Conservation (phyloP, 2,113 vertebrate species). For the Oplegnathus fasciatus region DNA sequence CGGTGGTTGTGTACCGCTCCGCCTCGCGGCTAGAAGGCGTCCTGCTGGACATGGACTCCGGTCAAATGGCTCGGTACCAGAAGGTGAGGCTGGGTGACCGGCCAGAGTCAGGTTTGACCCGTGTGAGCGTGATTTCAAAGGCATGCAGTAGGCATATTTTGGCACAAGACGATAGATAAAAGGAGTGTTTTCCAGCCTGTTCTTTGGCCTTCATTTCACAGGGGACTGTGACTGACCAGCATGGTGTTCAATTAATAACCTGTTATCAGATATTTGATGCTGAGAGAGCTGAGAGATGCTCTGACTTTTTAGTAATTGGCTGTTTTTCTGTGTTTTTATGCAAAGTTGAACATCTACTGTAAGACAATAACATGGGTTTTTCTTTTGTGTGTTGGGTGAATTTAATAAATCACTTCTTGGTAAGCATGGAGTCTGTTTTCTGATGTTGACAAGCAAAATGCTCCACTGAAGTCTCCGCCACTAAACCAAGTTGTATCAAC, state of each 20-base stretch:
- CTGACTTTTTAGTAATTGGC: neutral
- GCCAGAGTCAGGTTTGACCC: slow-evolving; percentile 52
- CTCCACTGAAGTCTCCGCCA: neutral
- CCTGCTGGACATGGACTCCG: slow-evolving; percentile 68
- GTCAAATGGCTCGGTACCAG: slow-evolving; percentile 68
- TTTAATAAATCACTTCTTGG: neutral
- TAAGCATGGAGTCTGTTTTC: slow-evolving; percentile 37
- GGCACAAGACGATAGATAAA: neutral
- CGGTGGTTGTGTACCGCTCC: slow-evolving; percentile 76
- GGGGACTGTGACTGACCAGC: slow-evolving; percentile 52
- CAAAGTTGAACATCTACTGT: neutral
- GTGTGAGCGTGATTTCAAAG: slow-evolving; percentile 73
- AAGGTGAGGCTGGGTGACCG: slow-evolving; percentile 81
- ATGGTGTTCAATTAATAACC: slow-evolving; percentile 51
- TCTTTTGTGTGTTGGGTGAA: slow-evolving; percentile 10
- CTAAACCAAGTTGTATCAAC: neutral
- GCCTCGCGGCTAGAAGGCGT: slow-evolving; percentile 67
- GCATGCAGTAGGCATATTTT: slow-evolving; percentile 62
- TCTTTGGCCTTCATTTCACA: neutral
- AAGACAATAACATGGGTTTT: neutral
- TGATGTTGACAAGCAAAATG: neutral
- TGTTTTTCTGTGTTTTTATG: slow-evolving; percentile 14
- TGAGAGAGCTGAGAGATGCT: slow-evolving; percentile 3
- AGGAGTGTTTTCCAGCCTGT: slow-evolving; percentile 6
- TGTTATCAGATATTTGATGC: slow-evolving; percentile 7